These are phyloP conservation scores for Esox lucius DNA, from an alignment of 2,797 vertebrate genomes.

Conservation along the genomic window DNA sequence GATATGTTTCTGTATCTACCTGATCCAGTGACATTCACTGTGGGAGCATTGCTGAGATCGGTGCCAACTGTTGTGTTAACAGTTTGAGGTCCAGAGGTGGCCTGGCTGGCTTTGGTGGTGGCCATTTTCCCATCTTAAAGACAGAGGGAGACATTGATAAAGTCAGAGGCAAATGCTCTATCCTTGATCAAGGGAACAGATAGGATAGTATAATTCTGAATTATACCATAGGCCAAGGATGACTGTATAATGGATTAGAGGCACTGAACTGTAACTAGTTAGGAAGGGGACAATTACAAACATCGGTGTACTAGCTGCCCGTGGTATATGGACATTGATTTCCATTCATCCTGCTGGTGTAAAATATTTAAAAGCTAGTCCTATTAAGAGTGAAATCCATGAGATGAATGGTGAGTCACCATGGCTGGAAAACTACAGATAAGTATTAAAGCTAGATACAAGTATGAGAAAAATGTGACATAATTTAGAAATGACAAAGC, in stretches of 20 bases:
- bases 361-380: not conserved
- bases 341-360: not conserved
- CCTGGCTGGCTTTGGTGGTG: too few relatives aligned
- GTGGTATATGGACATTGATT: not conserved
- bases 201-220: not conserved
- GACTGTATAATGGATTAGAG: not conserved
- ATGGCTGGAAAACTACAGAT: not conserved
- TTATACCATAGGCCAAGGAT: too few relatives aligned
- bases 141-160: too few relatives aligned
- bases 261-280: not conserved
- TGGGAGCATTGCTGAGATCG: too few relatives aligned
- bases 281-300: not conserved
- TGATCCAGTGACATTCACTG: too few relatives aligned
- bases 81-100: too few relatives aligned
- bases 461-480: not conserved
- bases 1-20: too few relatives aligned
- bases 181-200: not conserved
- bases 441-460: not conserved
- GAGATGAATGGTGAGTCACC: not conserved
- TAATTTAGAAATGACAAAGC: not conserved
- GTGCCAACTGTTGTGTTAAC: too few relatives aligned
- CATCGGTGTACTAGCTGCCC: not conserved
- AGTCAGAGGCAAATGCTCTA: too few relatives aligned
- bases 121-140: too few relatives aligned
- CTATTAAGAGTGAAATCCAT: not conserved